phyloP scores from a whole-genome alignment of 2,888 invertebrate genomes.

The Ptychoptera contaminata region DNA sequence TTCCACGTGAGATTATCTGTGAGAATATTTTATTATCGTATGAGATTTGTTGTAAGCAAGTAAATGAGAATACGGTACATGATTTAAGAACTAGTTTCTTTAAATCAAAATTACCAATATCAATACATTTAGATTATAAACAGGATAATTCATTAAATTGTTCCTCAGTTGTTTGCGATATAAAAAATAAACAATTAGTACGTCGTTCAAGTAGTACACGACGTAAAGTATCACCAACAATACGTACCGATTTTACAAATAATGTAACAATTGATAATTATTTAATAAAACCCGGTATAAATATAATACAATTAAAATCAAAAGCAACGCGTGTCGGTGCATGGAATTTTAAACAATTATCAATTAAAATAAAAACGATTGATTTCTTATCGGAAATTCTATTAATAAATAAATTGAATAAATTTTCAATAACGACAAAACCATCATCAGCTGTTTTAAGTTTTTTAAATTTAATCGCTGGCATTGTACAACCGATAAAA shows the following conservation, averaged over 20 bases:
- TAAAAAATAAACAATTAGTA: conserved; percentile 36
- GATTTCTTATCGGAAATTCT: conserved; percentile 55
- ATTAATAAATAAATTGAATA: conserved; percentile 22
- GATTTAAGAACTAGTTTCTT: conserved; percentile 21
- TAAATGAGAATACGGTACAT: conserved; percentile 25
- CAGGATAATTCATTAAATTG: conserved; percentile 66
- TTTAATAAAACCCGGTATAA: conserved; percentile 45
- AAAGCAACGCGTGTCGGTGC: conserved; percentile 48
- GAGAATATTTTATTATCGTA: conserved; percentile 46
- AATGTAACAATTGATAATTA: conserved; percentile 38
- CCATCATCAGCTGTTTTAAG: conserved; percentile 36
- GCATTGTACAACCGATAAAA: conserved; percentile 61
- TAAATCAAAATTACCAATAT: conserved; percentile 32
- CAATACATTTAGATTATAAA: conserved; percentile 58
- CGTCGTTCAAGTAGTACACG: conserved; percentile 58
- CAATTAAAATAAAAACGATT: conserved; percentile 37
- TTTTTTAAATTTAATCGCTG: conserved; percentile 60
- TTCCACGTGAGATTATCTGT: conserved; percentile 50
- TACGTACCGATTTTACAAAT: conserved; percentile 47
- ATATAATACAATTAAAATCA: conserved; percentile 43
- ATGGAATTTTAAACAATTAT: conserved; percentile 54
- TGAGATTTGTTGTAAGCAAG: conserved; percentile 35
- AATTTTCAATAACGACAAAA: conserved; percentile 32
- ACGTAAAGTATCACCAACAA: conserved; percentile 47
- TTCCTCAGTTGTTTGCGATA: conserved; percentile 56